Evolutionary conservation across 2,113 vertebrate species (phyloP).

Genomic region (Pungitius pungitius): DNA sequence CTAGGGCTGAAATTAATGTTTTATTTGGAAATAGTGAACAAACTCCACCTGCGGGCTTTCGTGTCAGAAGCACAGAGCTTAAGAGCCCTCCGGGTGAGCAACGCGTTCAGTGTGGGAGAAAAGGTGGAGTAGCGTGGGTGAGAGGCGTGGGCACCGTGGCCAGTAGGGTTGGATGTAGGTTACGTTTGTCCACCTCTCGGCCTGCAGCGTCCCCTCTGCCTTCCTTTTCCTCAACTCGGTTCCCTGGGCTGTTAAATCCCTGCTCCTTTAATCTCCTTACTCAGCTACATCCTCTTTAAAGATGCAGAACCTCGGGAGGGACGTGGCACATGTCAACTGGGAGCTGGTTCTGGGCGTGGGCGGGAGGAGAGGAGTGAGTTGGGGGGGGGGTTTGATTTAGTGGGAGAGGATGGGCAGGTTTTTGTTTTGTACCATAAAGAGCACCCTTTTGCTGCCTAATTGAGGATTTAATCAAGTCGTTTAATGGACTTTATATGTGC

Average conservation of each 20-base stretch:
- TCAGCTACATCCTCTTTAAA: conserved; percentile 87
- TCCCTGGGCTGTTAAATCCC: conserved; percentile 82
- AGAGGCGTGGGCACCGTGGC: conserved; percentile 70
- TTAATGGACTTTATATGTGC: conserved; percentile 17
- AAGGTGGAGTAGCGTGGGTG: conserved; percentile 63
- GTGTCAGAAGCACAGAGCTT: conserved; percentile 65
- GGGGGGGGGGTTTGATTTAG: neutral
- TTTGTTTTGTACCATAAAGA: neutral
- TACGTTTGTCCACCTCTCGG: conserved; percentile 65
- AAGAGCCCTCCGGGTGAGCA: conserved; percentile 46
- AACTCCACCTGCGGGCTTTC: conserved; percentile 65
- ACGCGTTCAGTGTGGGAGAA: conserved; percentile 61
- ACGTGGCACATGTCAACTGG: conserved; percentile 51
- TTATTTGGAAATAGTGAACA: conserved; percentile 63
- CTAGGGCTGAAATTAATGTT: conserved; percentile 65
- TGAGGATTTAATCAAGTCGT: conserved; percentile 26
- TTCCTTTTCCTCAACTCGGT: conserved; percentile 66
- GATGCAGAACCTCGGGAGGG: conserved; percentile 78
- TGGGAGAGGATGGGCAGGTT: neutral
- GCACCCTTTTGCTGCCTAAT: neutral
- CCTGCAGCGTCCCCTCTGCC: conserved; percentile 50
- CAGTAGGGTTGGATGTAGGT: conserved; percentile 75
- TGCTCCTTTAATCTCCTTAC: conserved; percentile 85
- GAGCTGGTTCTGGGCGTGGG: conserved; percentile 41
- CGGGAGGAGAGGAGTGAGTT: conserved; percentile 18